Evolutionary conservation across 2,888 invertebrate species (phyloP).

Genomic region (Pilophorus perplexus): DNA sequence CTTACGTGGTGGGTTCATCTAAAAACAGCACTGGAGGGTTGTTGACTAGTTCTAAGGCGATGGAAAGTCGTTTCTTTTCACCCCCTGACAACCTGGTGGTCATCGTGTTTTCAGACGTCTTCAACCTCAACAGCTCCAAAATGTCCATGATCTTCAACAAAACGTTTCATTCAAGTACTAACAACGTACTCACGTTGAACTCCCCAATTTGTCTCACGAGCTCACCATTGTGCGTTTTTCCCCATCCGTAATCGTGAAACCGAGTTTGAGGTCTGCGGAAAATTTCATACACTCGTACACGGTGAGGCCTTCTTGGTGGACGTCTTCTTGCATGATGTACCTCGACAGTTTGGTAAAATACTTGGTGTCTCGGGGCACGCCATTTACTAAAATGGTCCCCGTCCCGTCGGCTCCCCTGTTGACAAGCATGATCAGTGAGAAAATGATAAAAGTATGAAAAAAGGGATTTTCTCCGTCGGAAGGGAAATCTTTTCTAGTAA

Average conservation of each 20-base stretch:
- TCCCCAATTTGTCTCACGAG: background rate
- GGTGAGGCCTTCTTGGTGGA: conserved; percentile 80
- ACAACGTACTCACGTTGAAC: background rate
- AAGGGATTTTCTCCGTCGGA: too few species aligned
- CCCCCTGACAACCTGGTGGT: conserved; percentile 82
- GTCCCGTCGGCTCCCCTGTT: conserved; percentile 64
- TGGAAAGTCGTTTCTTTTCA: conserved; percentile 87
- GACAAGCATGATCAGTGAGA: too few species aligned
- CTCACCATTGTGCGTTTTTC: conserved; percentile 51
- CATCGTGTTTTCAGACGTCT: conserved; percentile 68
- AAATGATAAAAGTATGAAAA: too few species aligned
- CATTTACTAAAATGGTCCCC: conserved; percentile 77
- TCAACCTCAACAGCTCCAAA: conserved; percentile 73
- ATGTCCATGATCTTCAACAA: conserved; percentile 77
- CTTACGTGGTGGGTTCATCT: conserved; percentile 95
- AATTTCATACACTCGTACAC: conserved; percentile 85
- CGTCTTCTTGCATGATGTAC: conserved; percentile 93
- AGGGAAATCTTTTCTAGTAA: too few species aligned
- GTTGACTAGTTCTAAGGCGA: conserved; percentile 87
- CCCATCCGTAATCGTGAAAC: conserved; percentile 59
- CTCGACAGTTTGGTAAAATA: conserved; percentile 84
- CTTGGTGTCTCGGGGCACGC: conserved; percentile 68
- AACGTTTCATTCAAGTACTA: background rate
- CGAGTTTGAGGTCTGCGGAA: conserved; percentile 86
- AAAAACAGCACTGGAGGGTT: conserved; percentile 94